Percentiles rank a stretch among this genome's conserved stretches.
phyloP scores from a whole-genome alignment of 2,888 invertebrate species.

The Epinotia bilunana region DNA sequence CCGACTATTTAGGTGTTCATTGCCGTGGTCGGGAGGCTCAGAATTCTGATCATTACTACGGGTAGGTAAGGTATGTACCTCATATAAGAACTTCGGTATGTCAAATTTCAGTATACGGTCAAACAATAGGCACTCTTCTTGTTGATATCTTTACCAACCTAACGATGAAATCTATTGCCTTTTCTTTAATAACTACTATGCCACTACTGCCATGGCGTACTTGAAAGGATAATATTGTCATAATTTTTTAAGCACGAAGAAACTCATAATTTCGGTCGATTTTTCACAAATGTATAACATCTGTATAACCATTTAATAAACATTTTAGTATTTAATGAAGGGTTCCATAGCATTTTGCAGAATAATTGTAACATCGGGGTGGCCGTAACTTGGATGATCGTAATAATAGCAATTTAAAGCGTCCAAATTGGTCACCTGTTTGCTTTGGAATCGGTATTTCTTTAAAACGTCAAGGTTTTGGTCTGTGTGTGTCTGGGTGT shows the following conservation, averaged over 20 bases:
- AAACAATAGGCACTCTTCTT: background rate
- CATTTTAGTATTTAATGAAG: slow-evolving; percentile 27
- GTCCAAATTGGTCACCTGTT: slow-evolving; percentile 62
- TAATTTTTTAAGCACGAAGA: background rate
- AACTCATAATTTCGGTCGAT: slow-evolving; percentile 1
- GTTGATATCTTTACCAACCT: background rate
- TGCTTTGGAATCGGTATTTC: slow-evolving; percentile 41
- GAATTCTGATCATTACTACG: slow-evolving; percentile 50
- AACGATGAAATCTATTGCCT: background rate
- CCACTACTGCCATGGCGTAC: too few relatives aligned
- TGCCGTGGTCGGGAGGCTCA: slow-evolving; percentile 44
- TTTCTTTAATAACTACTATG: too few relatives aligned
- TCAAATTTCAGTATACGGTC: background rate
- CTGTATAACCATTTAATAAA: slow-evolving; percentile 19
- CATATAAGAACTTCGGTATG: background rate
- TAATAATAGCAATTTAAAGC: slow-evolving; percentile 69
- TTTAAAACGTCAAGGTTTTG: background rate
- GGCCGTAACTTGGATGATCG: slow-evolving; percentile 60
- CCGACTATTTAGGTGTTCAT: slow-evolving; percentile 54
- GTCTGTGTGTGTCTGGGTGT: too few relatives aligned
- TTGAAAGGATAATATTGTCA: too few relatives aligned
- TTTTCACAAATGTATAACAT: background rate
- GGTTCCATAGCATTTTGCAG: slow-evolving; percentile 7
- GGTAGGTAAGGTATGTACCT: background rate
- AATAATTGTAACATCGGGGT: slow-evolving; percentile 54